Evolutionary conservation across 2,888 invertebrate species (phyloP).

Genomic region (Galeopsomyia nigrocyanea): DNA sequence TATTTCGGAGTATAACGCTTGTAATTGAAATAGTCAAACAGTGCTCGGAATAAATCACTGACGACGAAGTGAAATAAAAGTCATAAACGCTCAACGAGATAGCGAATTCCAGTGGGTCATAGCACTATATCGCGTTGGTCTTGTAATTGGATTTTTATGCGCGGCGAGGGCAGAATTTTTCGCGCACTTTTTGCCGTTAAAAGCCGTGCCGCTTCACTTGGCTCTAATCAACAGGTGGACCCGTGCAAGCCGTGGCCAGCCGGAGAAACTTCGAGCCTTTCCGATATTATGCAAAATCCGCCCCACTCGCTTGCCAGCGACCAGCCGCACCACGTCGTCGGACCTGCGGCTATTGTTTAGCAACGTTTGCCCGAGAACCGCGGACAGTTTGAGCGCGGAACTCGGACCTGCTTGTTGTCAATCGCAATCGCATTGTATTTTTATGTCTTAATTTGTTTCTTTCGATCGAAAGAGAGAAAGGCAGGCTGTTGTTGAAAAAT

Average conservation of each 20-base stretch:
- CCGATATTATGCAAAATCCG: constrained; percentile 64
- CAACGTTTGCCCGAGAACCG: constrained; percentile 50
- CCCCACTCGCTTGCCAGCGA: constrained; percentile 35
- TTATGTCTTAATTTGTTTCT: too few species aligned
- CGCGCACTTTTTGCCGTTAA: constrained; percentile 30
- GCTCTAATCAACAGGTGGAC: constrained; percentile 61
- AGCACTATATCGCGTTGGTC: too few species aligned
- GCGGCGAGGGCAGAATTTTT: neutral
- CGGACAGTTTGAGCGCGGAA: constrained; percentile 53
- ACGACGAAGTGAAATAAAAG: too few species aligned
- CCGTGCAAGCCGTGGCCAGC: constrained; percentile 57
- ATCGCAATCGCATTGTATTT: neutral
- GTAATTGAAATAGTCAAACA: too few species aligned
- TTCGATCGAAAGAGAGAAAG: neutral
- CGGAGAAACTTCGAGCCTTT: constrained; percentile 64
- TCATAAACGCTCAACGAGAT: too few species aligned
- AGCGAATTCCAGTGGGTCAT: too few species aligned
- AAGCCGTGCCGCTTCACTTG: constrained; percentile 65
- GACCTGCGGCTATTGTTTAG: constrained; percentile 55
- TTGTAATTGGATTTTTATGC: too few species aligned
- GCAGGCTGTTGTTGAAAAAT: neutral
- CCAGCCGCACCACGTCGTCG: neutral
- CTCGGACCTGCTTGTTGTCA: constrained; percentile 35
- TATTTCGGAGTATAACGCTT: neutral
- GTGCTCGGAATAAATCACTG: too few species aligned